Base-by-base conservation (phyloP, 2,797 vertebrate genomes). In the Naso thynnoides region DNA sequence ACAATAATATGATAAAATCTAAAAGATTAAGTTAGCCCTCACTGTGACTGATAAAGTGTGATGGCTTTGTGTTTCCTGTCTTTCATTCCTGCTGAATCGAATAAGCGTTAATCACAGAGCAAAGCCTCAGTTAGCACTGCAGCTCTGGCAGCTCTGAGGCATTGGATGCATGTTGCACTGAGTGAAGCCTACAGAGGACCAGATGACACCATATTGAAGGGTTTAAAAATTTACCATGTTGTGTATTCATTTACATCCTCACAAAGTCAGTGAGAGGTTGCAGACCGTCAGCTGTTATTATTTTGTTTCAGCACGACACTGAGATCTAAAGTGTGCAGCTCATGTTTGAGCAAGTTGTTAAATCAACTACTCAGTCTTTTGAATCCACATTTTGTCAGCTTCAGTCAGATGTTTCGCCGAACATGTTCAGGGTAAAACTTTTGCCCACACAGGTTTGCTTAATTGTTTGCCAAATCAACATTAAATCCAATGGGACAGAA, bases 181-280 rank as follows among this genome's bases (percentile, higher is more conserved):
- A 78, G 68, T 50, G 70, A 31, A 82, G 79, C 60, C 79, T 49
- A 79, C 76, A 83, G 65, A 81, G 74, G 75, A 84, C 73, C 85
- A 89, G 81, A 83, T 81, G 83, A 89, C 86, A 85, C 88, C 88
- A 85, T 89, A 87, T 83, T 89, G 87, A 60, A 61, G 81, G 55
- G 42, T 85, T 89, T 83, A 87, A 90, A 91, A 78, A 88, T 85
- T 60, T 5, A 84, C 44, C 75, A 76, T 54, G 78, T 52, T 87
- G 84, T 78, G 70, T 80, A 31, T 77, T 86, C 60, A 67, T 86
- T 84, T 88, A 82, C 65, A 79, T 86, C 56, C 56, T 27, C 45
- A 55, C 73, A 60, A 76, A 78, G 87, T 90, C 83, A 89, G 65
- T 6, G 23, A 67, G 79, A 79, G 84, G 89, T 88, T 82, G 82